Percentiles rank a stretch among this genome's conserved stretches.
phyloP scores from a whole-genome alignment of 2,888 invertebrate genomes.

The Prosopocoilus inquinatus region DNA sequence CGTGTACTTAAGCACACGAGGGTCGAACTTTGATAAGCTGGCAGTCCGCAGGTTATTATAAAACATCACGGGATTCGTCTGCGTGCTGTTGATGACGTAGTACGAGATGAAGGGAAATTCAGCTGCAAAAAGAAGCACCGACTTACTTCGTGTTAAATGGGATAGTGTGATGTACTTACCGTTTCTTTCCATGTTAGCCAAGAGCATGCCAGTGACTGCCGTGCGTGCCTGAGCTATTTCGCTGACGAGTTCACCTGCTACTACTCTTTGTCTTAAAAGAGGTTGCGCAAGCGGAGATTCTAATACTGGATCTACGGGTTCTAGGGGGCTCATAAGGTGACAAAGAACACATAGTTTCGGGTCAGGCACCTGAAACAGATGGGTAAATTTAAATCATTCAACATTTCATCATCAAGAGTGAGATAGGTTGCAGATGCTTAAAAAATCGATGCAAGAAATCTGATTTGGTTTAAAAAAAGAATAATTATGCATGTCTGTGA shows the following conservation, averaged over 20 bases:
- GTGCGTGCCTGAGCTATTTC: constrained; percentile 75
- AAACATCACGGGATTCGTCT: constrained; percentile 81
- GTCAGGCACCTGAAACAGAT: constrained; percentile 66
- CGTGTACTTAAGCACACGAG: constrained; percentile 75
- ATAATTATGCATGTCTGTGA: background rate
- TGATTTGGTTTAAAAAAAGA: background rate
- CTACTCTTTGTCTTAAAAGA: constrained; percentile 71
- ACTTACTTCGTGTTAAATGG: background rate
- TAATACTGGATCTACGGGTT: constrained; percentile 79
- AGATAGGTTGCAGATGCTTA: no score
- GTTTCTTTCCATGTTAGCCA: constrained; percentile 86
- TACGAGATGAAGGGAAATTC: constrained; percentile 91
- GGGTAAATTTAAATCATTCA: background rate
- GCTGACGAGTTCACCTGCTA: constrained; percentile 73
- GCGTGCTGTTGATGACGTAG: constrained; percentile 84
- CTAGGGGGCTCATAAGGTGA: constrained; percentile 86
- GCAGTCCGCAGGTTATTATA: constrained; percentile 82
- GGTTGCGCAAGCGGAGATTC: constrained; percentile 84
- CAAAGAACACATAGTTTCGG: constrained; percentile 85
- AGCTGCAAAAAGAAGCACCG: constrained; percentile 54
- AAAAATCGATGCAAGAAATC: background rate
- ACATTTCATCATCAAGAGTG: no score
- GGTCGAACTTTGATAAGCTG: constrained; percentile 83
- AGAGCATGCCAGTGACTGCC: constrained; percentile 78
- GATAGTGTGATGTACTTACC: constrained; percentile 50